Base-by-base conservation (phyloP, 2,888 invertebrate genomes). In the Dicyrtomina minuta region DNA sequence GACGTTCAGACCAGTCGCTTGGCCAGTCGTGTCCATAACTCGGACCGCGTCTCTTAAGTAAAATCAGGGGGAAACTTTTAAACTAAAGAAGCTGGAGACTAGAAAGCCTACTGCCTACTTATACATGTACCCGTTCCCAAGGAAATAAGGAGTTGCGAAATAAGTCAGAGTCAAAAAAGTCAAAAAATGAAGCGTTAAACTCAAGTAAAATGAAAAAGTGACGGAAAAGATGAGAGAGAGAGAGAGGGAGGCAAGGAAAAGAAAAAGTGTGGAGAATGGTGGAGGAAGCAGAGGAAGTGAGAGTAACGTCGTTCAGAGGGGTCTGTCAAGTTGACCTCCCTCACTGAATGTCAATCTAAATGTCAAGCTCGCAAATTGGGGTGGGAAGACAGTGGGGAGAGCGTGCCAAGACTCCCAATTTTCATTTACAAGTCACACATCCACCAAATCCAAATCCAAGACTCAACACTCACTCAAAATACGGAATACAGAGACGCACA, bases 321-420 rank as follows among this genome's bases (percentile, higher is more conserved):
- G 53, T 73, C 75, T 78, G 77, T 78, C 76, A 78, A 72, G 74
- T 74, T 78, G 78, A 78, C 78, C 78, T 77, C 76, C 74, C 78
- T 75, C 72, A 71, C 78, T 73, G 76, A 77, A 78, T 76, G 77
- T 78, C 77, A 78, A 78, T 76, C 77, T 74, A 72, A 76, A 76
- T 77, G 77, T 77, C 77, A 77, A 77, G 75, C 75, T 73, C 70
- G 75, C 75, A 76, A 78, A 76, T 78, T 77, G 75, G 78, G 75
- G 75, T 77, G 76, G 74, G 72, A 74, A 75, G 71, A 67, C 73
- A 68, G 51, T 67, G 62, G 56, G 41, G 55, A 68, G 43, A 60
- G 55, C 75, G 75, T 75, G 75, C 68, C 61, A 46, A 58, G 75
- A 72, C 70, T 75, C 41, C 24, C 55, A 70, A 73, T 62, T n/a